Evolutionary conservation across 1,140 invertebrate genomes (phyloP).

Genomic region (Drosophila pseudoananassae): DNA sequence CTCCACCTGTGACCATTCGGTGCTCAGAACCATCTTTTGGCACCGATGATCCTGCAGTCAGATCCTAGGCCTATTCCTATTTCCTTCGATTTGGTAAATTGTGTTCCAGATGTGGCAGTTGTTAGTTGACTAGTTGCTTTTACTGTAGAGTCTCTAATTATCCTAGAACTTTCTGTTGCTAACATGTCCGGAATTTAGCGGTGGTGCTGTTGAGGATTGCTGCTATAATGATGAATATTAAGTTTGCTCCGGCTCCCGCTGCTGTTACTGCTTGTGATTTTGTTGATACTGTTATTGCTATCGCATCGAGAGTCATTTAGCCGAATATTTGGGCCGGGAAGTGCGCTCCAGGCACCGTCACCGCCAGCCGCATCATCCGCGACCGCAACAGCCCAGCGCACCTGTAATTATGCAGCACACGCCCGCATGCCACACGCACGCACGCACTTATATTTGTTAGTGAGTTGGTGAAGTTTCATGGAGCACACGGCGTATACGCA

Average conservation of each 20-base stretch:
- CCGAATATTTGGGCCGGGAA: conserved; percentile 51
- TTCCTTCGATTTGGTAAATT: not conserved
- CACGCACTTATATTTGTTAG: not conserved
- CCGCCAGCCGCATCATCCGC: conserved; percentile 67
- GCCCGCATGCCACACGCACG: conserved; percentile 29
- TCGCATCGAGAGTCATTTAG: conserved; percentile 63
- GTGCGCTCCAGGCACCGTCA: conserved; percentile 67
- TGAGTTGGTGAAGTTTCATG: not conserved
- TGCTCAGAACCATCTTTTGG: conserved; percentile 89
- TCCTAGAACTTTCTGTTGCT: conserved; percentile 25
- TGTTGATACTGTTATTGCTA: conserved; percentile 50
- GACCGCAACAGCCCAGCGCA: conserved; percentile 58
- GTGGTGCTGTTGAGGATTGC: conserved; percentile 59
- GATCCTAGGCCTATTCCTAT: not conserved
- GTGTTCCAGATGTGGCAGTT: conserved; percentile 12
- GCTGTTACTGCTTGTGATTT: conserved; percentile 31
- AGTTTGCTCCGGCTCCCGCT: conserved; percentile 3
- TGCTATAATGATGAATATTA: conserved; percentile 14
- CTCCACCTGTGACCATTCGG: conserved; percentile 96
- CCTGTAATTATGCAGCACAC: conserved; percentile 69
- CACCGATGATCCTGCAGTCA: not conserved
- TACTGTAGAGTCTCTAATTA: conserved; percentile 13
- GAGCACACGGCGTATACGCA: conserved; percentile 57
- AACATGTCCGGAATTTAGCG: conserved; percentile 56
- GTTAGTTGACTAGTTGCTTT: conserved; percentile 20